These are phyloP conservation scores for Venustaconcha ellipsiformis DNA, from an alignment of 1,140 invertebrate genomes.

Conservation along the genomic window DNA sequence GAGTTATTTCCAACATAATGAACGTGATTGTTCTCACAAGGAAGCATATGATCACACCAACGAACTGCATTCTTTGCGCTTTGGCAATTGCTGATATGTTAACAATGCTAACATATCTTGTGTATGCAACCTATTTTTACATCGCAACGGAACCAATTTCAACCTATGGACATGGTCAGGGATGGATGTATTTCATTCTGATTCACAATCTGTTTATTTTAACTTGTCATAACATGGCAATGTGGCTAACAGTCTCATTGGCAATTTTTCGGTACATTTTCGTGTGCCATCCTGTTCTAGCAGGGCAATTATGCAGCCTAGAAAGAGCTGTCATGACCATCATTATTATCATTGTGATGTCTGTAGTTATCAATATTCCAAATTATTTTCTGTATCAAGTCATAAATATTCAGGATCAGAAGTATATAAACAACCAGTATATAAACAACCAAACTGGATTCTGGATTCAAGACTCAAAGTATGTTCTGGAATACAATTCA, in stretches of 20 bases:
- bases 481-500: slow-evolving; percentile 32
- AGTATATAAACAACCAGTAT: background rate
- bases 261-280: slow-evolving; percentile 95
- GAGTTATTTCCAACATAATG: slow-evolving; percentile 87
- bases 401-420: slow-evolving; percentile 14
- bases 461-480: slow-evolving; percentile 43
- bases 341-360: slow-evolving; percentile 78
- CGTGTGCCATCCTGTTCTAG: slow-evolving; percentile 82
- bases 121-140: slow-evolving; percentile 79
- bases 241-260: slow-evolving; percentile 91
- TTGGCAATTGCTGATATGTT: slow-evolving; percentile 87
- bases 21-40: slow-evolving; percentile 91
- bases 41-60: slow-evolving; percentile 83
- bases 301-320: slow-evolving; percentile 80
- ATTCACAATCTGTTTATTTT: slow-evolving; percentile 76
- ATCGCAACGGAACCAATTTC: slow-evolving; percentile 45
- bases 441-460: slow-evolving; percentile 32
- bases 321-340: slow-evolving; percentile 82
- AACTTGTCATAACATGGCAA: slow-evolving; percentile 93
- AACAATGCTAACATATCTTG: slow-evolving; percentile 89
- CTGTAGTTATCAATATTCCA: slow-evolving; percentile 83
- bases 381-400: slow-evolving; percentile 73
- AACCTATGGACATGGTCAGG: slow-evolving; percentile 39
- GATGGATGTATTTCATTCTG: slow-evolving; percentile 63
- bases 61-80: slow-evolving; percentile 87